Evolutionary conservation across 2,888 invertebrate species (phyloP).

Genomic region (Drosophila leonis): DNA sequence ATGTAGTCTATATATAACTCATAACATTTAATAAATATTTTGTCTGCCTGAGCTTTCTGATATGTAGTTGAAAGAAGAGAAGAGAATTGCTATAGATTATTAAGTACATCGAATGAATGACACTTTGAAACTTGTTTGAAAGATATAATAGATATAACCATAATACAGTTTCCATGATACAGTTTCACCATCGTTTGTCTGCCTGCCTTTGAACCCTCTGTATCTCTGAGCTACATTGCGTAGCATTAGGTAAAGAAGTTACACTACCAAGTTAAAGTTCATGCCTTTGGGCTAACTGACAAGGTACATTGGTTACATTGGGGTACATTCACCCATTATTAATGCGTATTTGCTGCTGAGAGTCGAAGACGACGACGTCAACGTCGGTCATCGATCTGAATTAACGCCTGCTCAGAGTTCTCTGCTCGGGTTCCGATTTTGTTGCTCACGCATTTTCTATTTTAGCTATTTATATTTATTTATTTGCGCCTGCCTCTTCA

Average conservation of each 20-base stretch:
- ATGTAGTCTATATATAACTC: background rate
- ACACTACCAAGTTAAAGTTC: background rate
- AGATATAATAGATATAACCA: too few relatives aligned
- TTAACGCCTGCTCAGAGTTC: constrained; percentile 45
- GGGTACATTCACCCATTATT: constrained; percentile 45
- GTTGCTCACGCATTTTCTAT: constrained; percentile 68
- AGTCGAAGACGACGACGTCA: constrained; percentile 31
- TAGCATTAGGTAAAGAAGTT: background rate
- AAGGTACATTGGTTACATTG: constrained; percentile 13
- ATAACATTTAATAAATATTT: too few relatives aligned
- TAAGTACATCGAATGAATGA: too few relatives aligned
- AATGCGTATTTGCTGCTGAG: constrained; percentile 32
- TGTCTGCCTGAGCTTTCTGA: too few relatives aligned
- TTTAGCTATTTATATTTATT: constrained; percentile 69
- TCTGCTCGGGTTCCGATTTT: constrained; percentile 20
- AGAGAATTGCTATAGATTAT: too few relatives aligned
- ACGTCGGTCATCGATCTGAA: constrained; percentile 82
- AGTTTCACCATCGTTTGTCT: too few relatives aligned
- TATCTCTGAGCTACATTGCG: too few relatives aligned
- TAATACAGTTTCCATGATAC: too few relatives aligned
- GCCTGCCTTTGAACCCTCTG: too few relatives aligned
- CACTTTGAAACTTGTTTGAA: too few relatives aligned
- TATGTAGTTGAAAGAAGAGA: too few relatives aligned
- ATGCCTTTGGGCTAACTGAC: background rate
- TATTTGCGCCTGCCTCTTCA: constrained; percentile 57